Conservation (phyloP, 2,113 vertebrate species). For the Cebidichthys violaceus region DNA sequence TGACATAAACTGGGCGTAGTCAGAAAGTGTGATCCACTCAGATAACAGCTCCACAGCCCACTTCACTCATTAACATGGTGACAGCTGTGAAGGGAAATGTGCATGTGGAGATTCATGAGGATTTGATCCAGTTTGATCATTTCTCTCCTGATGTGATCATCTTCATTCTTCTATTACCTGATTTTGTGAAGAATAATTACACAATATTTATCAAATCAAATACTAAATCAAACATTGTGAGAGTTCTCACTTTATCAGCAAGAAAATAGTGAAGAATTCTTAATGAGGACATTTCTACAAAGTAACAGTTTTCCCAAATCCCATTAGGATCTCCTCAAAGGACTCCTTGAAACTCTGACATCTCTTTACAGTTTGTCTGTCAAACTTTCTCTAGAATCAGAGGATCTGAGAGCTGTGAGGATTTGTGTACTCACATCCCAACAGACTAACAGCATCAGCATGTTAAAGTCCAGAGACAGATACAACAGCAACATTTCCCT, state of each 20-base stretch:
- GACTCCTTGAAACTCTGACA: not conserved
- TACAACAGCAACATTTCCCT: constrained; percentile 27
- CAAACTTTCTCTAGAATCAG: not conserved
- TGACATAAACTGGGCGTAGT: not conserved
- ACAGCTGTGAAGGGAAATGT: constrained; percentile 15
- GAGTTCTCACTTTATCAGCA: not conserved
- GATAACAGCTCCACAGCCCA: constrained; percentile 13
- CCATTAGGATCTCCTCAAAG: not conserved
- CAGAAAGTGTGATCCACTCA: constrained; percentile 22
- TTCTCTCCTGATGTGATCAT: constrained; percentile 23
- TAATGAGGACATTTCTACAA: not conserved
- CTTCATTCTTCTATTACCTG: constrained; percentile 20
- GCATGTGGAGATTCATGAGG: constrained; percentile 16
- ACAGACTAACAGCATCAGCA: constrained; percentile 2
- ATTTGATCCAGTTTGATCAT: constrained; percentile 28
- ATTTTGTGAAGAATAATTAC: not conserved
- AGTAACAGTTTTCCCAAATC: not conserved
- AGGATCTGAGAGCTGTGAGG: not conserved
- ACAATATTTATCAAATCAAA: not conserved
- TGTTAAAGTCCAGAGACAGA: constrained; percentile 9
- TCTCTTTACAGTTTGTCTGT: not conserved
- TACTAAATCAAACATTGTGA: not conserved
- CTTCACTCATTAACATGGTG: constrained; percentile 12
- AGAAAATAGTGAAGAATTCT: not conserved
- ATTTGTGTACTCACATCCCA: not conserved